Evolutionary conservation across 2,113 vertebrate species (phyloP), one percentile per base, ranked within the genome.

Genomic region (Ploceus nigricollis): DNA sequence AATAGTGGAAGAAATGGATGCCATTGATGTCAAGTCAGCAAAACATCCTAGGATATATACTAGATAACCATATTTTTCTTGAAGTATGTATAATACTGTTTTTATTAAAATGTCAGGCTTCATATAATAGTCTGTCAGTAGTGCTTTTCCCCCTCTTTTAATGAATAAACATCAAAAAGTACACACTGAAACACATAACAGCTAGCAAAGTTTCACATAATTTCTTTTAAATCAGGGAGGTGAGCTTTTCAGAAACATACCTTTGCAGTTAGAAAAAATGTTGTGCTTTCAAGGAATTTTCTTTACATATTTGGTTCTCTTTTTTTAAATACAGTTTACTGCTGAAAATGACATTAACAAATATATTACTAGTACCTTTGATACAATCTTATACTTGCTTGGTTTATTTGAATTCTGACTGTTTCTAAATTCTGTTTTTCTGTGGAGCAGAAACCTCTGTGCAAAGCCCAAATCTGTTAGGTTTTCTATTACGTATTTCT

Each of bases 201-300:
- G 12, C 10, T 61, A 45, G 1, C 51, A 79, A 33, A 16, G 3
- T 28, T 33, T 77, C 7, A 25, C 0, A 0, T 27, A 12, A 51
- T 87, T 89, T 48, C 6, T 72, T 93, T 82, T 39, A 60, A 93
- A 54, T 37, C 20, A 39, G 7, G 25, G 24, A 88, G 4, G 10
- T 39, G 31, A 39, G 7, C 81, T 86, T 88, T 89, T 83, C 48
- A 64, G 20, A 90, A 90, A 76, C 25, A 44, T 57, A 69, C n/a
- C 39, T 53, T 76, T 79, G 24, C 12, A 44, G 5, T 28, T 13
- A n/a, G 22, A 57, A 84, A 77, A 65, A 42, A 1, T 47, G n/a
- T 42, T 39, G 23, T 30, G 9, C 44, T 68, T 56, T 66, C 51
- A 84, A 72, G 15, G 8, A 78, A 47, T 71, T 35, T 54, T 13